Evolutionary conservation across 2,113 vertebrate genomes (phyloP).

Genomic region (Genyomyrus donnyi): DNA sequence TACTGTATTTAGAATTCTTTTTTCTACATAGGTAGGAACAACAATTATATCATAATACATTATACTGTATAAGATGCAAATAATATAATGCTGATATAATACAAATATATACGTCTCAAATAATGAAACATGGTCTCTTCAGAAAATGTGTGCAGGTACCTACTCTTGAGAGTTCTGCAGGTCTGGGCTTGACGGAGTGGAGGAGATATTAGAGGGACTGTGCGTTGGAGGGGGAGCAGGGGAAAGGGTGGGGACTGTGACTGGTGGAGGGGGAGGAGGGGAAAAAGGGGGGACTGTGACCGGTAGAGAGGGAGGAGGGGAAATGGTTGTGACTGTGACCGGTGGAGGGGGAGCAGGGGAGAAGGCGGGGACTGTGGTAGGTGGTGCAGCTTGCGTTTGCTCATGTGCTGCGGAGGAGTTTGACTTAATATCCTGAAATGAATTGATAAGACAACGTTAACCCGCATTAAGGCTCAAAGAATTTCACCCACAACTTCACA

Average conservation of each 20-base stretch:
- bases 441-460: neutral
- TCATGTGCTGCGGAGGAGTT: neutral
- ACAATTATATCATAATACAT: neutral
- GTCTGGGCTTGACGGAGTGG: neutral
- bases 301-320: neutral
- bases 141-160: neutral
- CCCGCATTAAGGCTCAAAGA: neutral
- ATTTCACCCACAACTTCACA: neutral
- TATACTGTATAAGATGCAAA: neutral
- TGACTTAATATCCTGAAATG: neutral
- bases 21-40: neutral
- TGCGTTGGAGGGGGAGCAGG: neutral
- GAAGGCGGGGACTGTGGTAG: neutral
- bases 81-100: neutral
- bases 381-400: neutral
- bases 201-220: neutral
- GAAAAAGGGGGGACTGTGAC: neutral
- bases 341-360: neutral
- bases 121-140: neutral
- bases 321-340: neutral
- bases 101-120: neutral
- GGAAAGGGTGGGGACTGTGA: neutral
- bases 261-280: rapidly evolving
- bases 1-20: neutral
- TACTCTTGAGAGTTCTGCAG: neutral